Conservation (phyloP, 2,797 vertebrate genomes). For the Pipistrellus nathusii region DNA sequence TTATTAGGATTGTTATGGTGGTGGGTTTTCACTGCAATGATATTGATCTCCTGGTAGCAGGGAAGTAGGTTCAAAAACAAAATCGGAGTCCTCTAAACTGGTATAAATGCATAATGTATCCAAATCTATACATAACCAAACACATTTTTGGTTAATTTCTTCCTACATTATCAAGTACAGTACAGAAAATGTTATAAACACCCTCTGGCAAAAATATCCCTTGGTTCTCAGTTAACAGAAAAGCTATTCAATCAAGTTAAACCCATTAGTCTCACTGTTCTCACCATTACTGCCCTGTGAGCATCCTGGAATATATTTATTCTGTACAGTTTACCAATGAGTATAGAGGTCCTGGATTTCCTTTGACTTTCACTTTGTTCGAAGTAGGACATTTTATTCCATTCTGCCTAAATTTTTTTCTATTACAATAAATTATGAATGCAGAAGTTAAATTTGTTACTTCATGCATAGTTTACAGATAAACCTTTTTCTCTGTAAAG, state of each 20-base stretch:
- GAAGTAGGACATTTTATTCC: background rate
- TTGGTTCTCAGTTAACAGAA: background rate
- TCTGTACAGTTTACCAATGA: background rate
- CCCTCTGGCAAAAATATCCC: background rate
- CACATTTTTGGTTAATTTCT: background rate
- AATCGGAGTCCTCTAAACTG: background rate
- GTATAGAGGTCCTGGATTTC: background rate
- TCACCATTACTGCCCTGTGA: background rate
- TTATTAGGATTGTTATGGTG: background rate
- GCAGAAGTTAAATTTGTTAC: background rate
- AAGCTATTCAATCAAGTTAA: background rate
- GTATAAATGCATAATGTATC: background rate
- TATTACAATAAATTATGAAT: background rate
- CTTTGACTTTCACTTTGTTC: background rate
- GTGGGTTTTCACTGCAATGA: background rate
- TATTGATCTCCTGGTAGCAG: background rate
- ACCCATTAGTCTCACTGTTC: background rate
- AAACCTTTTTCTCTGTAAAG: background rate
- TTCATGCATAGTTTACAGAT: background rate
- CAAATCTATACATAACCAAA: background rate
- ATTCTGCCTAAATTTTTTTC: constrained; percentile 15
- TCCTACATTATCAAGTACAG: background rate
- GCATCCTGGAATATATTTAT: background rate
- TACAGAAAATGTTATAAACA: constrained; percentile 4
- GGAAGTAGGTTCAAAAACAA: background rate